A percentile compares a stretch with the other conserved stretches of the same genome.
These are phyloP conservation scores for Tragelaphus oryx DNA, from an alignment of 2,797 vertebrate species.

Conservation along the genomic window DNA sequence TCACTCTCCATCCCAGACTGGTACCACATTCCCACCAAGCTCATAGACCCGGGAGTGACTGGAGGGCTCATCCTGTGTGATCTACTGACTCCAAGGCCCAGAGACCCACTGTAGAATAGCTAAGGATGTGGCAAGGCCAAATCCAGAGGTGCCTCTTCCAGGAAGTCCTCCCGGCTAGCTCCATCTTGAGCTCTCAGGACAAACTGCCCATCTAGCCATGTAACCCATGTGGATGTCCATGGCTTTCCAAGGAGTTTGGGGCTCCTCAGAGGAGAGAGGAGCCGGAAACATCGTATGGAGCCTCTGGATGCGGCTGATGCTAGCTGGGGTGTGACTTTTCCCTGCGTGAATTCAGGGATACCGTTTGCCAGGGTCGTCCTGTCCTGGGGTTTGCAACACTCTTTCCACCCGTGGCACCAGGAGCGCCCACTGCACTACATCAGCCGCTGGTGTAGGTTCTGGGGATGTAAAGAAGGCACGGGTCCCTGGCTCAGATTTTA, in stretches of 20 bases:
- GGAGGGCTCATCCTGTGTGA: not conserved
- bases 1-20: not conserved
- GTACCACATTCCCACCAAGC: not conserved
- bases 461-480: not conserved
- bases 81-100: no score
- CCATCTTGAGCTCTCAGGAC: not conserved
- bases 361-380: not conserved
- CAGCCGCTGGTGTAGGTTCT: not conserved
- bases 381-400: not conserved
- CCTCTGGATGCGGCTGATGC: not conserved
- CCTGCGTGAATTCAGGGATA: no score
- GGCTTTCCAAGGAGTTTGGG: not conserved
- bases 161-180: not conserved
- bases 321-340: not conserved
- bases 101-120: not conserved
- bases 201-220: accelerated
- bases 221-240: not conserved
- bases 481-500: not conserved
- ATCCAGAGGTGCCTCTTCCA: not conserved
- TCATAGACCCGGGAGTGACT: not conserved
- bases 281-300: no score
- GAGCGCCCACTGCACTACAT: no score
- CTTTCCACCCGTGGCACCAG: not conserved
- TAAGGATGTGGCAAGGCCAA: not conserved
- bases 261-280: not conserved